phyloP scores from a whole-genome alignment of 2,113 vertebrate genomes.

The Hypomesus transpacificus region DNA sequence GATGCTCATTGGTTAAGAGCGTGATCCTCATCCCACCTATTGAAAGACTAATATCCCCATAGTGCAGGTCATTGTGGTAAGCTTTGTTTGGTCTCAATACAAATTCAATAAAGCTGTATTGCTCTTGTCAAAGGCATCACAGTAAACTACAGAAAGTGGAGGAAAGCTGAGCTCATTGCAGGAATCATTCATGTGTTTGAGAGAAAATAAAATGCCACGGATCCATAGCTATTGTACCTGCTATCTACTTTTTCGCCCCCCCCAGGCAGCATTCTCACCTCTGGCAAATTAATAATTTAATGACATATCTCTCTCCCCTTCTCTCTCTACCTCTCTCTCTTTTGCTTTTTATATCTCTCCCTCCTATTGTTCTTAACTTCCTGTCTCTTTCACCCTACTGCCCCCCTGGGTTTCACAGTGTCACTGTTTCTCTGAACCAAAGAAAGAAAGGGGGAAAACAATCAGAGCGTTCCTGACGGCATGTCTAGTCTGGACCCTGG shows the following conservation, averaged over 20 bases:
- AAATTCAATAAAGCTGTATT: slow-evolving; percentile 1
- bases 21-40: neutral
- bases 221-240: slow-evolving; percentile 21
- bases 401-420: neutral
- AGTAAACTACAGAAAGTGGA: neutral
- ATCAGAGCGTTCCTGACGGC: slow-evolving; percentile 54
- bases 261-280: slow-evolving; percentile 43
- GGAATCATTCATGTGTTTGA: neutral
- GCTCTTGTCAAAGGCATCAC: too few relatives aligned
- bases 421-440: slow-evolving; percentile 7
- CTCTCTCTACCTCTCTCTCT: slow-evolving; percentile 5
- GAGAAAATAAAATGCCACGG: slow-evolving; percentile 47
- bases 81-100: neutral
- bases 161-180: neutral
- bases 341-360: slow-evolving; percentile 7
- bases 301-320: slow-evolving; percentile 36
- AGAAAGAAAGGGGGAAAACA: slow-evolving; percentile 34
- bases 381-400: neutral
- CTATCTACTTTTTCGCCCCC: slow-evolving; percentile 47
- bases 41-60: neutral
- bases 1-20: neutral
- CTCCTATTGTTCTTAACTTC: slow-evolving; percentile 2
- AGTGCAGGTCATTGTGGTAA: neutral
- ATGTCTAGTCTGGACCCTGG: slow-evolving; percentile 32
- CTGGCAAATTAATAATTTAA: slow-evolving; percentile 52